Conservation (phyloP, 1,140 invertebrate genomes). For the Penaeus vannamei region DNA sequence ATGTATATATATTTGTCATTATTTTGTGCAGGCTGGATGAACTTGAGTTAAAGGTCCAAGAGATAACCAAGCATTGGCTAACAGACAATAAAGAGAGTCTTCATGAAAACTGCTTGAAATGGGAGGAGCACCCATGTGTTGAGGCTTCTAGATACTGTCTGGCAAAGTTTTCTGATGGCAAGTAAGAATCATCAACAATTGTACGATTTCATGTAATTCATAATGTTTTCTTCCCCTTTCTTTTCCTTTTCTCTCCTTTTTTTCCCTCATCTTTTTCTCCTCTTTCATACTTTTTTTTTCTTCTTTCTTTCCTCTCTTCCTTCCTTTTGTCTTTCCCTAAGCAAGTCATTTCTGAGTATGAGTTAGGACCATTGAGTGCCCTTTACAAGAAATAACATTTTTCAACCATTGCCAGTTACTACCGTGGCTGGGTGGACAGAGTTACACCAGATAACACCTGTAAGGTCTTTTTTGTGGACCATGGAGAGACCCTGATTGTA, state of each 20-base stretch:
- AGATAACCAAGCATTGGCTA: background rate
- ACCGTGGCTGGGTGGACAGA: constrained; percentile 5
- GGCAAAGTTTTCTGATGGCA: constrained; percentile 22
- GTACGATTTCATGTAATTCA: background rate
- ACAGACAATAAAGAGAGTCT: background rate
- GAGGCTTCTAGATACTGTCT: background rate
- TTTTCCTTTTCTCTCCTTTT: too few relatives aligned
- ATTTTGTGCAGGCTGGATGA: background rate
- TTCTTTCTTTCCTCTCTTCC: too few relatives aligned
- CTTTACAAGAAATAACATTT: background rate
- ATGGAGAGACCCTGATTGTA: constrained; percentile 16
- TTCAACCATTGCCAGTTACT: background rate
- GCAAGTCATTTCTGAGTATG: too few relatives aligned
- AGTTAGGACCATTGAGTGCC: too few relatives aligned
- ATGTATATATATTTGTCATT: background rate
- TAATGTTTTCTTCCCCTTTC: too few relatives aligned
- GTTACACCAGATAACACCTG: background rate
- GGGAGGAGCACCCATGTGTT: background rate
- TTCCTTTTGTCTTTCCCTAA: too few relatives aligned
- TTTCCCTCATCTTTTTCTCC: too few relatives aligned
- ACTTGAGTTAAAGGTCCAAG: background rate
- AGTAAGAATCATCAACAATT: background rate
- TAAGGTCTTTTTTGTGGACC: constrained; percentile 22
- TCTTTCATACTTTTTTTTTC: too few relatives aligned
- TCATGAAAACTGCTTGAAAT: background rate